Base-by-base conservation (phyloP, 2,113 vertebrate genomes). In the Oxyura jamaicensis region DNA sequence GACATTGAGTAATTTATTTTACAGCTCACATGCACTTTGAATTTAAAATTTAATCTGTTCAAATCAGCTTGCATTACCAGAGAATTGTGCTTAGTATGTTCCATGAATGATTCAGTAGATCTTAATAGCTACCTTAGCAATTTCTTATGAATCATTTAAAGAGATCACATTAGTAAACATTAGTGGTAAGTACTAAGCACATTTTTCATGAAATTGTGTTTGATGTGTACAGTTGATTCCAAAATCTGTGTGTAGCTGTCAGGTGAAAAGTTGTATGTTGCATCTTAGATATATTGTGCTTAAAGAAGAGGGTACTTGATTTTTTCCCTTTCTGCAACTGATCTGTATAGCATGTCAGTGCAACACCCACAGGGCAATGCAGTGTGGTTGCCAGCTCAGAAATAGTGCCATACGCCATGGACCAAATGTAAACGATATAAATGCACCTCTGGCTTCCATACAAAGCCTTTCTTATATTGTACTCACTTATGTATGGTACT, bases 91-190 rank as follows among this genome's bases (percentile, higher is more conserved):
- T 97, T 90, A 88, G 89, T 90, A 73, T 95, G 79, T 88, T 84
- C 28, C 90, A 96, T 97, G 94, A 98, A 98, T 97, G 91, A 98
- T 98, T 98, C 86, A 98, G 62, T 48, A 91, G 94, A 87, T 71
- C 56, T 90, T 98, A 97, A 98, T 97, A 96, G 92, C 83, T 52
- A 93, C 80, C 84, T 91, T 78, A 94, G 86, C 96, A 96, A 97
- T 97, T 98, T 98, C 91, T 97, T 97, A 82, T 96, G 87, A 97
- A 97, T 97, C 86, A 96, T 80, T 97, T 81, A 93, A 96, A 97
- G 72, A 72, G 60, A 83, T 95, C 82, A 87, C 68, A 81, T 95
- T 95, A 94, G 71, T 96, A 97, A 96, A 95, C 42, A 95, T n/a
- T 65, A 88, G 44, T 71, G 7, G 46, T 81, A 91, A 84, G 60